Percentiles rank a stretch among this genome's conserved stretches.
phyloP scores from a whole-genome alignment of 2,888 invertebrate species.

The Trichogramma evanescens region DNA sequence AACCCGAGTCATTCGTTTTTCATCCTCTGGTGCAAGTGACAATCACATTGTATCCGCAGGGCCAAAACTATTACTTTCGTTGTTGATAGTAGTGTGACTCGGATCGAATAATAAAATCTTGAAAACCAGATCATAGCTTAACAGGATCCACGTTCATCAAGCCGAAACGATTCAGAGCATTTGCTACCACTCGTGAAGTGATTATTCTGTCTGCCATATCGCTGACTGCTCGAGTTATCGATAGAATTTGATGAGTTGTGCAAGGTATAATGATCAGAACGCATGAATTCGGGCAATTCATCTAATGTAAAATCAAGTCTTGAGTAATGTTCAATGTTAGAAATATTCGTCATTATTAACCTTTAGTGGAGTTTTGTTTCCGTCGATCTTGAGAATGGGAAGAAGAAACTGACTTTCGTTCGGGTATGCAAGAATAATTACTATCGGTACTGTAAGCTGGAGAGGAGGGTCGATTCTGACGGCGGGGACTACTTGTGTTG shows the following conservation, averaged over 20 bases:
- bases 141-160: no score
- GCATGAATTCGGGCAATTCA: conserved; percentile 42
- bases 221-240: conserved; percentile 43
- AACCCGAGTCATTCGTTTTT: no score
- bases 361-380: conserved; percentile 45
- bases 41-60: no score
- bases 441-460: conserved; percentile 45
- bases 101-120: no score
- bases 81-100: no score
- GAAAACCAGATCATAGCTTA: no score
- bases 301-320: conserved; percentile 27
- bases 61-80: no score
- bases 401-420: conserved; percentile 36
- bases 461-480: conserved; percentile 38
- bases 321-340: neutral
- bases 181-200: conserved; percentile 36
- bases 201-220: conserved; percentile 44
- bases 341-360: conserved; percentile 23
- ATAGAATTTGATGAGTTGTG: conserved; percentile 45
- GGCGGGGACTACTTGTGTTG: conserved; percentile 39
- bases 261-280: conserved; percentile 38
- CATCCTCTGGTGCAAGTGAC: no score
- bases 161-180: conserved; percentile 11
- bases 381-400: conserved; percentile 42
- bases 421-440: conserved; percentile 44